Percentiles rank a stretch among this genome's conserved stretches.
These are phyloP conservation scores for Diacarnus erythraeanus DNA, from an alignment of 37 sponge, comb jelly and placozoan genomes.

Conservation along the genomic window DNA sequence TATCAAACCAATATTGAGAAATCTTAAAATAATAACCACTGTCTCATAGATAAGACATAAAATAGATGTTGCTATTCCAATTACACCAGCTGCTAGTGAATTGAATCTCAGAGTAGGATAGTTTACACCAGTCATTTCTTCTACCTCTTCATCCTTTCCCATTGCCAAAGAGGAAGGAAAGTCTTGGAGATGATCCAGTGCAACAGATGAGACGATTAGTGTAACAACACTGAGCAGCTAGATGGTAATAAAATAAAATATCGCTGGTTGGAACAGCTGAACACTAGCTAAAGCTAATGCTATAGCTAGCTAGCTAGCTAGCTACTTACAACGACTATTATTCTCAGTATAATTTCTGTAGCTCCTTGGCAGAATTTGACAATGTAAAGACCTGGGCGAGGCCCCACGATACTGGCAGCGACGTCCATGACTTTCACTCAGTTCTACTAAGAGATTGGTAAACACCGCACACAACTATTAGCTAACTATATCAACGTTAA, in stretches of 20 bases:
- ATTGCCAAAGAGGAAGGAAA: not conserved
- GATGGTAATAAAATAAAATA: too few species aligned
- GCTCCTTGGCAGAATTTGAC: too few species aligned
- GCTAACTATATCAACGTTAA: too few species aligned
- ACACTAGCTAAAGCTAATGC: too few species aligned
- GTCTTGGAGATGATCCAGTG: not conserved
- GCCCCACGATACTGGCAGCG: not conserved
- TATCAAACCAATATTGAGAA: conserved; percentile 30
- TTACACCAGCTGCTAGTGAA: not conserved
- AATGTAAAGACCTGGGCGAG: not conserved
- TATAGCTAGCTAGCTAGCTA: not conserved
- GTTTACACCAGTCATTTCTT: not conserved
- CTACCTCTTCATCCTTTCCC: not conserved
- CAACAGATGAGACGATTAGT: not conserved
- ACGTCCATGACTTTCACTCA: too few species aligned
- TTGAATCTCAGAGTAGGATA: not conserved
- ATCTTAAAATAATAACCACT: conserved; percentile 14
- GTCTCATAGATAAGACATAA: not conserved
- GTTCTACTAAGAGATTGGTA: too few species aligned
- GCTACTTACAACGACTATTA: not conserved
- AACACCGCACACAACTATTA: too few species aligned
- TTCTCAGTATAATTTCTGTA: not conserved
- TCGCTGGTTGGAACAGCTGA: too few species aligned
- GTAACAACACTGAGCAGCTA: not conserved
- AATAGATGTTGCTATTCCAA: not conserved